Percentiles rank a stretch among this genome's conserved stretches.
These are phyloP conservation scores for Microcebus lehilahytsara DNA, from an alignment of 2,113 vertebrate genomes.

Conservation along the genomic window DNA sequence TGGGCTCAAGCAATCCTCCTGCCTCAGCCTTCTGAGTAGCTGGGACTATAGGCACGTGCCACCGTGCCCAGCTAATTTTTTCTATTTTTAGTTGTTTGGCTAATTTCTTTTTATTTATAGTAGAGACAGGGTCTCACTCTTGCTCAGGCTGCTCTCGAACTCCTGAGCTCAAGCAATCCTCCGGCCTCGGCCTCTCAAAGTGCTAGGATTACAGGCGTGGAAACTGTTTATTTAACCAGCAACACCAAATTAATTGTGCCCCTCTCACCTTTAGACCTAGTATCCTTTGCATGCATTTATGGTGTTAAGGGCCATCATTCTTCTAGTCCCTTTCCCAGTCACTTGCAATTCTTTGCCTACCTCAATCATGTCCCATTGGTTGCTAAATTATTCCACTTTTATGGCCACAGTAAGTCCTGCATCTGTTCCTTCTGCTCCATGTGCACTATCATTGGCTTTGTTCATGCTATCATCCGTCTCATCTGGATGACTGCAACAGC, in stretches of 20 bases:
- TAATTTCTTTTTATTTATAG: too few species aligned
- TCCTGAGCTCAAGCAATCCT: too few species aligned
- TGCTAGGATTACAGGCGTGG: background rate
- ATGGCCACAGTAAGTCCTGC: background rate
- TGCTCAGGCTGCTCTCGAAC: too few species aligned
- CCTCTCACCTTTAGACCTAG: background rate
- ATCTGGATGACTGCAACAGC: background rate
- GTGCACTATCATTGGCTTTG: background rate
- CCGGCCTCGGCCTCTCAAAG: too few species aligned
- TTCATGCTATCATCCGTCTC: background rate
- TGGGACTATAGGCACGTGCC: too few species aligned
- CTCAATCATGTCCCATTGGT: background rate
- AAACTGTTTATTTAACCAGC: background rate
- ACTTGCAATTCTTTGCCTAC: background rate
- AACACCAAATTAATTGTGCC: background rate
- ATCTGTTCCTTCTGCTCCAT: background rate
- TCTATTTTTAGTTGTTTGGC: too few species aligned
- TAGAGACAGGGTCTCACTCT: too few species aligned
- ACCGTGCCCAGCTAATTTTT: too few species aligned
- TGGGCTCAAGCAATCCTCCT: too few species aligned
- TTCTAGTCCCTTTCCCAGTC: background rate
- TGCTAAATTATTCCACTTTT: background rate
- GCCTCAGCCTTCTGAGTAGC: too few species aligned
- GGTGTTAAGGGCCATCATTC: background rate
- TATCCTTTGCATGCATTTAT: background rate